Percentiles rank a stretch among this genome's conserved stretches.
Conservation (phyloP, 2,797 vertebrate genomes). For the Acridotheres tristis region DNA sequence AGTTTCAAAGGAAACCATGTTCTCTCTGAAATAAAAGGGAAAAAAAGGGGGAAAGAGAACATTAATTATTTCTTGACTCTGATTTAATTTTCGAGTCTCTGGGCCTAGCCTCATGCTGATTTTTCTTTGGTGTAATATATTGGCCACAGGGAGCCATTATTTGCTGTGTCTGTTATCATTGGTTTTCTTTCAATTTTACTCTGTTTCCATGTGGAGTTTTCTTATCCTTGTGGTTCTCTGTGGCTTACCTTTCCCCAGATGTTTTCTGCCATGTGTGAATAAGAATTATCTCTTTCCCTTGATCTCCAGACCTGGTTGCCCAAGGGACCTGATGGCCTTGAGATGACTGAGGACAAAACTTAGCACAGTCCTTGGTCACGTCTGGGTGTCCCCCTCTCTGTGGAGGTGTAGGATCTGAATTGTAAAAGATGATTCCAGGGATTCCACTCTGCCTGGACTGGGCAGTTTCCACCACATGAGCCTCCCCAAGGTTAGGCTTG, state of each 20-base stretch:
- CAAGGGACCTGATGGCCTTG: not conserved
- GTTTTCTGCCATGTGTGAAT: not conserved
- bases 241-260: not conserved
- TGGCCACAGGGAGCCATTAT: not conserved
- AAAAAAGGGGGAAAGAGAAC: rapidly evolving
- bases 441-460: not conserved
- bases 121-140: not conserved
- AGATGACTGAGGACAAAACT: not conserved
- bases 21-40: not conserved
- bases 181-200: not conserved
- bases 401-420: not conserved
- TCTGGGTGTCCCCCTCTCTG: not conserved
- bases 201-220: not conserved
- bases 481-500: not conserved
- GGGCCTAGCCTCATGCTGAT: not conserved
- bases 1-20: not conserved
- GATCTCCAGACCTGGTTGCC: not conserved
- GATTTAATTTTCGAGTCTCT: not conserved
- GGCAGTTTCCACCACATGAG: rapidly evolving
- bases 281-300: not conserved
- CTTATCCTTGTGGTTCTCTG: not conserved
- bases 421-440: not conserved
- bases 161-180: not conserved
- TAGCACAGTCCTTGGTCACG: not conserved
- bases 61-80: not conserved